Conservation (phyloP, 2,113 vertebrate species). For the Rhipidura dahli region DNA sequence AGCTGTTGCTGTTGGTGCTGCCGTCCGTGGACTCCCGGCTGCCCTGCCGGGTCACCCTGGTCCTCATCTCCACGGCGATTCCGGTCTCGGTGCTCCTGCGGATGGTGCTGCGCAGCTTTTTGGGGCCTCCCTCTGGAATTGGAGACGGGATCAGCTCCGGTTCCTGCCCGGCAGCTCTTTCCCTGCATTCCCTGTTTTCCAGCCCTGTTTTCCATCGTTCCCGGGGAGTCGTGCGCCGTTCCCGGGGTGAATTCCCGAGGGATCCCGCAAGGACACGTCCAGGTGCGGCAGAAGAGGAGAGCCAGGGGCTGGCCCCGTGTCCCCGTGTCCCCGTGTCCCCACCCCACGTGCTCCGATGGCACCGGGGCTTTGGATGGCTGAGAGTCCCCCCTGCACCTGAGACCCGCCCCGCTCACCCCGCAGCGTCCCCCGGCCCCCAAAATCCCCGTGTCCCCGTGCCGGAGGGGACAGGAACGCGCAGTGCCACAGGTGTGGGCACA, state of each 20-base stretch:
- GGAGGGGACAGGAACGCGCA: neutral
- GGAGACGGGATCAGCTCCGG: neutral
- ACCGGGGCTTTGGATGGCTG: rapidly evolving
- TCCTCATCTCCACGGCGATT: slow-evolving; percentile 97
- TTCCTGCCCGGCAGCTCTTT: neutral
- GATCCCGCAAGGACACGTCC: rapidly evolving
- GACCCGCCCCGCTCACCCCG: neutral
- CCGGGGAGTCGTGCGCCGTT: rapidly evolving
- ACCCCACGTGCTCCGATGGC: neutral
- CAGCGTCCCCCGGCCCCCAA: neutral
- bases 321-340: rapidly evolving
- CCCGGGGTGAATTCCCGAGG: neutral
- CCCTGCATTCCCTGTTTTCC: neutral
- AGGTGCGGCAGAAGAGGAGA: neutral
- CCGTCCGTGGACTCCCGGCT: slow-evolving; percentile 96
- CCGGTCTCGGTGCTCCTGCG: slow-evolving; percentile 96
- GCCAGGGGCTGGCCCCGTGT: rapidly evolving
- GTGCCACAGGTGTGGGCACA: too few relatives aligned
- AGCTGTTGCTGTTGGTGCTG: slow-evolving; percentile 99
- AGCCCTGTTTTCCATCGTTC: too few relatives aligned
- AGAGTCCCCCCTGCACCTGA: neutral
- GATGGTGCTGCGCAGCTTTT: slow-evolving; percentile 97
- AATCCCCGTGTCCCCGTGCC: neutral
- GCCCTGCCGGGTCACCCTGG: slow-evolving; percentile 90
- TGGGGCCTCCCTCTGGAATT: slow-evolving; percentile 84